Evolutionary conservation across 2,113 vertebrate genomes (phyloP).

Genomic region (Marcusenius ussheri): DNA sequence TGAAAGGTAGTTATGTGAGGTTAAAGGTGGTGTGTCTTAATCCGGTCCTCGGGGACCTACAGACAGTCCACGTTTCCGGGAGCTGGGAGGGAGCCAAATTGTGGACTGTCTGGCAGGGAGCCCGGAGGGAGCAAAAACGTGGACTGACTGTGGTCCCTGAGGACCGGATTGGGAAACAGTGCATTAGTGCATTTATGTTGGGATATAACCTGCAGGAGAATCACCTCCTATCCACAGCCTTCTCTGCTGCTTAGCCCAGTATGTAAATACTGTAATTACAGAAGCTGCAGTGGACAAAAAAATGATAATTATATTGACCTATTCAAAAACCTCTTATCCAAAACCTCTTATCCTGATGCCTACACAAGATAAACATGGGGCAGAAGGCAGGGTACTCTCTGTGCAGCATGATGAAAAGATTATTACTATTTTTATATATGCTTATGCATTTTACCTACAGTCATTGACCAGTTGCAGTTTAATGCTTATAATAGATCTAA

Average conservation of each 20-base stretch:
- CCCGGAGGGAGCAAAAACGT: not conserved
- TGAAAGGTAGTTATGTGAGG: not conserved
- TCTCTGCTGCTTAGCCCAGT: not conserved
- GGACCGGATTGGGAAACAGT: not conserved
- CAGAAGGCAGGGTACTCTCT: not conserved
- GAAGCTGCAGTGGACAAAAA: not conserved
- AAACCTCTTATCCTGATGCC: not conserved
- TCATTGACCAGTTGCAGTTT: not conserved
- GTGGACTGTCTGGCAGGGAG: not conserved
- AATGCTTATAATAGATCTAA: not conserved
- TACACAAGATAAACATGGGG: not conserved
- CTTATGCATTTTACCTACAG: not conserved
- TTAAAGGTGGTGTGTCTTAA: not conserved
- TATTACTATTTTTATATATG: not conserved
- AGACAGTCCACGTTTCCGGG: not conserved
- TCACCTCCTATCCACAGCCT: not conserved
- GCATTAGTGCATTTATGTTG: not conserved
- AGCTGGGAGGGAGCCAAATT: not conserved
- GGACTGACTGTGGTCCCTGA: not conserved
- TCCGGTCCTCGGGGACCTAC: not conserved
- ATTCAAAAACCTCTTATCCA: not conserved
- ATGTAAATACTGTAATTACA: not conserved
- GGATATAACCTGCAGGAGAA: not conserved
- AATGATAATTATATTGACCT: not conserved
- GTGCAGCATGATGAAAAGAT: not conserved